phyloP scores from a whole-genome alignment of 2,113 vertebrate species.

The Eidolon helvum region DNA sequence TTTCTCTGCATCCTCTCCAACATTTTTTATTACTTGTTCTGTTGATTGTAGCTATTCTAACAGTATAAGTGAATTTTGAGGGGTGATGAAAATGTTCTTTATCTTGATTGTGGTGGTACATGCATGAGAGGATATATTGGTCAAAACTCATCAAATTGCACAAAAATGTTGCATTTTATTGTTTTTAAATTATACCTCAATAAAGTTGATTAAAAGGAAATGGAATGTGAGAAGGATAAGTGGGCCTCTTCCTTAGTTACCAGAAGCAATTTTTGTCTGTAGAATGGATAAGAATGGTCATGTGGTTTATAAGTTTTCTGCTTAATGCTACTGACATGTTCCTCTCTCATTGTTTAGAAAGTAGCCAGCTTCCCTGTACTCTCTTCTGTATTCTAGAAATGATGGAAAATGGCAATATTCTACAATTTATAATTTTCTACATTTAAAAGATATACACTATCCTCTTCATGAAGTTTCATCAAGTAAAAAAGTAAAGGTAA shows the following conservation, averaged over 20 bases:
- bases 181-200: not conserved
- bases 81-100: not conserved
- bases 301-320: not conserved
- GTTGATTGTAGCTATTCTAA: no score
- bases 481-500: not conserved
- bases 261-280: not conserved
- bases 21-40: no score
- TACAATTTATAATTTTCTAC: not conserved
- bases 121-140: not conserved
- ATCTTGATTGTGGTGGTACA: not conserved
- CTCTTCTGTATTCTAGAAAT: not conserved
- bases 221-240: not conserved
- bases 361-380: not conserved
- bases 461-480: not conserved
- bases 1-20: no score
- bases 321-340: not conserved
- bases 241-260: not conserved
- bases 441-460: not conserved
- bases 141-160: not conserved
- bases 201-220: not conserved
- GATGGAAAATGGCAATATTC: not conserved
- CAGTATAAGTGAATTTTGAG: not conserved
- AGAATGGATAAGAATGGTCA: not conserved
- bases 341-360: not conserved
- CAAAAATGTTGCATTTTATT: not conserved